Evolutionary conservation across 2,113 vertebrate genomes (phyloP).

Genomic region (Hippocampus mohnikei): DNA sequence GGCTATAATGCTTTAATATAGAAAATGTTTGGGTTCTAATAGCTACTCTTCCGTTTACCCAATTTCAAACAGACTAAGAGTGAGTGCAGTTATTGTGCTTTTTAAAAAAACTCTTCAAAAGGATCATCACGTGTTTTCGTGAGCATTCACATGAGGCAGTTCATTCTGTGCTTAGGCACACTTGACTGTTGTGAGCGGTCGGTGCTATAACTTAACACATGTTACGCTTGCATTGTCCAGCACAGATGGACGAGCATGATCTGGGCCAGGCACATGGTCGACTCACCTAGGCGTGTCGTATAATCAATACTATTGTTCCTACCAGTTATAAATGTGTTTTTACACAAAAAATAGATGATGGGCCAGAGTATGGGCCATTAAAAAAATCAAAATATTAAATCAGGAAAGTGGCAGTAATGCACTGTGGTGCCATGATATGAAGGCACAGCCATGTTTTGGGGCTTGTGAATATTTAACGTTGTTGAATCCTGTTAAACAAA

Average conservation of each 20-base stretch:
- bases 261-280: background rate
- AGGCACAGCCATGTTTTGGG: background rate
- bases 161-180: background rate
- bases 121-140: background rate
- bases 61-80: slow-evolving; percentile 4
- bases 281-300: background rate
- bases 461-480: background rate
- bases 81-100: slow-evolving; percentile 1
- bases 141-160: background rate
- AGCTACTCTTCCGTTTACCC: slow-evolving; percentile 8
- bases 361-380: too few species aligned
- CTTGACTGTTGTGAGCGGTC: background rate
- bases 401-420: too few species aligned
- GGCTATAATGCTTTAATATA: slow-evolving; percentile 5
- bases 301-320: background rate
- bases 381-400: too few species aligned
- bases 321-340: background rate
- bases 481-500: background rate
- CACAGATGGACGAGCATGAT: background rate
- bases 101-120: slow-evolving; percentile 7
- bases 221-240: background rate
- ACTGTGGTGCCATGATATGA: background rate
- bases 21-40: background rate
- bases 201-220: background rate
- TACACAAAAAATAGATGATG: too few species aligned